These are phyloP conservation scores for Gymnodraco acuticeps DNA, from an alignment of 2,797 vertebrate species.

Conservation along the genomic window DNA sequence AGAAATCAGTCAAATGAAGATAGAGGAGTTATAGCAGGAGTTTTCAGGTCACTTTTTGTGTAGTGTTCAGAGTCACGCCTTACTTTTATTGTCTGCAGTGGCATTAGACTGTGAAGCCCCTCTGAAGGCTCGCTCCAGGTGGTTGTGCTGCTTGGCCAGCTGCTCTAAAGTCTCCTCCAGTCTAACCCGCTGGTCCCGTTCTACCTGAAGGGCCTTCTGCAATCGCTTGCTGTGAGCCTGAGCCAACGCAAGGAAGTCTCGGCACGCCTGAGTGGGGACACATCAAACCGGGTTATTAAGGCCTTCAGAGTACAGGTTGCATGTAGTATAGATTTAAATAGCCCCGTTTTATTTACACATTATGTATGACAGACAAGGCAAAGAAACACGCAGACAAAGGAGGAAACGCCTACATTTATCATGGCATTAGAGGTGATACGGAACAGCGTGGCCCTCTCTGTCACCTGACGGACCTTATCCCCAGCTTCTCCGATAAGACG, in stretches of 20 bases:
- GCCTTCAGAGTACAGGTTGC: neutral
- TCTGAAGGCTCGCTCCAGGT: slow-evolving; percentile 95
- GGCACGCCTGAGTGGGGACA: slow-evolving; percentile 86
- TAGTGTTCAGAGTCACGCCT: neutral
- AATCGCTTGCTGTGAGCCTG: slow-evolving; percentile 96
- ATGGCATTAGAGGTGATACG: slow-evolving; percentile 99
- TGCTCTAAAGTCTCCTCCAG: slow-evolving; percentile 97
- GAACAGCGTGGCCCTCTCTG: slow-evolving; percentile 94
- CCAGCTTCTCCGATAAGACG: slow-evolving; percentile 91
- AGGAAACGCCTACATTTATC: slow-evolving; percentile 91
- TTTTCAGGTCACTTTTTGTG: neutral
- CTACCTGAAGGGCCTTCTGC: slow-evolving; percentile 96
- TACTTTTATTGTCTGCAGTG: slow-evolving; percentile 87
- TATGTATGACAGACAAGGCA: neutral
- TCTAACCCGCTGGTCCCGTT: slow-evolving; percentile 93
- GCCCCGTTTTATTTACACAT: neutral
- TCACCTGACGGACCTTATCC: slow-evolving; percentile 97
- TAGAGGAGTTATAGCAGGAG: neutral
- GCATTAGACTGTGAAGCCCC: slow-evolving; percentile 86
- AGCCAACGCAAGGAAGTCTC: slow-evolving; percentile 93
- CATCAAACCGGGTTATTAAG: neutral
- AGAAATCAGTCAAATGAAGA: neutral
- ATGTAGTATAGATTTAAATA: neutral
- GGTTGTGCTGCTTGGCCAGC: slow-evolving; percentile 97
- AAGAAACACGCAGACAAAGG: neutral